Conservation (phyloP, 2,888 invertebrate species). For the Leptinotarsa peninsularis region DNA sequence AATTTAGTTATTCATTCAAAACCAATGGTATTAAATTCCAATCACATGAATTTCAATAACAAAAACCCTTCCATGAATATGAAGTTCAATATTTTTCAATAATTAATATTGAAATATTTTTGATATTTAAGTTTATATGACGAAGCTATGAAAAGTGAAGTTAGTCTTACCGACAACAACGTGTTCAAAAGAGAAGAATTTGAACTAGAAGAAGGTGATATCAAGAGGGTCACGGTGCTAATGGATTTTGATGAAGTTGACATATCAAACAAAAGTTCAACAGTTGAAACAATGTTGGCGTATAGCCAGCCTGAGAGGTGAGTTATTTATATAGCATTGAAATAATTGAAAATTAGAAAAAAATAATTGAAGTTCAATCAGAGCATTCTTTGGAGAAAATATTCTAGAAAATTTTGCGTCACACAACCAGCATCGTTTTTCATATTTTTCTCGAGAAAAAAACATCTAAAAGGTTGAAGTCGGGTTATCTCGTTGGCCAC, state of each 20-base stretch:
- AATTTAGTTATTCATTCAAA: too few species aligned
- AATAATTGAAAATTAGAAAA: background rate
- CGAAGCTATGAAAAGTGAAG: constrained; percentile 52
- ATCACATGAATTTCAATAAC: too few species aligned
- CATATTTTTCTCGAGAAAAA: too few species aligned
- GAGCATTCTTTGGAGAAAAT: too few species aligned
- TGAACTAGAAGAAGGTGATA: constrained; percentile 52
- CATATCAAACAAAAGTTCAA: constrained; percentile 46
- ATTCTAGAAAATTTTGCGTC: too few species aligned
- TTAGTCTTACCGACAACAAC: constrained; percentile 50
- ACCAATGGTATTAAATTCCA: too few species aligned
- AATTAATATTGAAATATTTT: background rate
- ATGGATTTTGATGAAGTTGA: constrained; percentile 59
- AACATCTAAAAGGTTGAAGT: too few species aligned
- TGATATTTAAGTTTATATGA: constrained; percentile 50
- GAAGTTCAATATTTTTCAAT: background rate
- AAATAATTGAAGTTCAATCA: too few species aligned
- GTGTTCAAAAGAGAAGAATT: constrained; percentile 54
- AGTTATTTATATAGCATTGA: background rate
- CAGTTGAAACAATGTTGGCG: constrained; percentile 52
- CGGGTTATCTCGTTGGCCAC: too few species aligned
- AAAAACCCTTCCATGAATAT: too few species aligned
- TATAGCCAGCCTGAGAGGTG: constrained; percentile 44
- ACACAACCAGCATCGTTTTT: too few species aligned
- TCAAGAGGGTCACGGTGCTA: constrained; percentile 54